Evolutionary conservation across 2,888 invertebrate species (phyloP).

Genomic region (Microctonus brassicae): DNA sequence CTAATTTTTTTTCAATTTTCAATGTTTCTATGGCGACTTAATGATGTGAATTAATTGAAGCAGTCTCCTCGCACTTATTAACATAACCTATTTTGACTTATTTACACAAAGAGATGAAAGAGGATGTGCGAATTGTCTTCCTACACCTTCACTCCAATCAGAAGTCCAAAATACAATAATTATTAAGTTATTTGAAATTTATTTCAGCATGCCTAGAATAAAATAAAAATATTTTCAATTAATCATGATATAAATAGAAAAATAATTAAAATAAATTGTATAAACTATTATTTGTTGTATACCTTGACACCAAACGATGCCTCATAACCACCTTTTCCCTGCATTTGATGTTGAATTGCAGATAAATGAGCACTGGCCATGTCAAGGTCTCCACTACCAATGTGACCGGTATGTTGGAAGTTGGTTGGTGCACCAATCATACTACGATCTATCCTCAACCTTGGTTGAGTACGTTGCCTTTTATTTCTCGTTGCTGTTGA

Average conservation of each 20-base stretch:
- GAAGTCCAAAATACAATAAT: conserved; percentile 18
- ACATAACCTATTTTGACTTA: conserved; percentile 8
- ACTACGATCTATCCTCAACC: conserved; percentile 87
- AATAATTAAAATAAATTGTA: not conserved
- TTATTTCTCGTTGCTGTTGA: conserved; percentile 73
- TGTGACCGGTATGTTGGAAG: conserved; percentile 94
- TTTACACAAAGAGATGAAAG: conserved; percentile 28
- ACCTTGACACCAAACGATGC: conserved; percentile 78
- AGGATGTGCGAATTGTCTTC: not conserved
- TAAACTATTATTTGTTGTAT: conserved; percentile 3
- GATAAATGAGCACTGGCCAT: conserved; percentile 85
- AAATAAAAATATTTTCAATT: conserved; percentile 18
- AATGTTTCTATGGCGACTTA: not conserved
- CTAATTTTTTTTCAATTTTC: not conserved
- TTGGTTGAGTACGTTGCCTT: conserved; percentile 69
- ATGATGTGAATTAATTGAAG: not conserved
- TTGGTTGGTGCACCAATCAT: conserved; percentile 97
- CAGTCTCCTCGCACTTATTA: conserved; percentile 2
- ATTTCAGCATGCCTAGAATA: conserved; percentile 60
- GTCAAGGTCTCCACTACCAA: conserved; percentile 91
- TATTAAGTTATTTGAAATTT: conserved; percentile 39
- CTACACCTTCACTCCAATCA: not conserved
- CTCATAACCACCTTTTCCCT: conserved; percentile 95
- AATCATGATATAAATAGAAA: not conserved
- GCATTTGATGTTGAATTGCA: conserved; percentile 94